Base-by-base conservation (phyloP, 2,797 vertebrate species). In the Cossypha niveicapilla region DNA sequence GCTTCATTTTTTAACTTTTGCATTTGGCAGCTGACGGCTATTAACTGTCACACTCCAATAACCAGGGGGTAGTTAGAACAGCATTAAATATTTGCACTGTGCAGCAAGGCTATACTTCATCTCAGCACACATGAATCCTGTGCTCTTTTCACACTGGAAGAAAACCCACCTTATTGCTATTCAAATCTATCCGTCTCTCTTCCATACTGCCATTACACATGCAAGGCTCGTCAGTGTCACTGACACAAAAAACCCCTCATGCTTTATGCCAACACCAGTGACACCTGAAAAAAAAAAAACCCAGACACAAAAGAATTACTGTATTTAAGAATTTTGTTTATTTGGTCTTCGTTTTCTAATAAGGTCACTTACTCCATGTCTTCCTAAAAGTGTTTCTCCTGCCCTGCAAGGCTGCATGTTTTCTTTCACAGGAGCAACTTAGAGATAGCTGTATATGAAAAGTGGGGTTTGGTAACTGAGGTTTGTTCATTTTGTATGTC, bases 1-100 rank as follows among this genome's bases (percentile, higher is more conserved):
- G 95, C 91, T 95, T 95, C 95, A 87, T 96, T 96, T 97, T 94
- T 94, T 90, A 95, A 94, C 93, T 96, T 96, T 90, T 81, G 70
- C 56, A 19, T 85, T 96, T 96, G 94, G 97, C 96, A 96, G 92
- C 94, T 91, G 94, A 96, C 2, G 30, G 92, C 95, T 96, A 96
- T 96, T 96, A 96, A 92, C 93, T 86, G 91, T 97, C 96, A 96
- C 93, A 97, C 92, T 97, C 90, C 94, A 95, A 93, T 91, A 96
- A 95, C 86, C 90, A 90, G 83, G 90, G 90, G 93, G 92, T 96
- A 96, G 92, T 96, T 96, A 94, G 92, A 94, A 93, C 68, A 93
- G 93, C 86, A 90, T 97, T 96, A 96, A 97, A 96, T 95, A 97
- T 95, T 95, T 96, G 96, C 92, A 87, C 74, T 91, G 86, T 94